Percentiles rank a stretch among this genome's conserved stretches.
Evolutionary conservation across 2,888 invertebrate genomes (phyloP).

Genomic region (Deroplatys truncata): DNA sequence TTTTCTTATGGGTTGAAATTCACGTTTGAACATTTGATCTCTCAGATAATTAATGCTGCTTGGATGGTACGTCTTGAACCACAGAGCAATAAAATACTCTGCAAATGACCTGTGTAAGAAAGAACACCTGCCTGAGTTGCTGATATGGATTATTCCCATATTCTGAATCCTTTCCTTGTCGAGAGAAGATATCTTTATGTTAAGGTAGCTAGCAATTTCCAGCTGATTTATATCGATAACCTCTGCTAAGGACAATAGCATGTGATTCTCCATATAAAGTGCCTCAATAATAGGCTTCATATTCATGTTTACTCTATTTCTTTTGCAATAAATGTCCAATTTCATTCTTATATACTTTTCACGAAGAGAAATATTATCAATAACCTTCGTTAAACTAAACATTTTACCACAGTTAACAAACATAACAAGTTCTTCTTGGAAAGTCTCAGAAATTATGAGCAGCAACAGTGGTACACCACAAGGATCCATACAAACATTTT

Average conservation of each 20-base stretch:
- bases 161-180: background rate
- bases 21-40: background rate
- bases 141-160: background rate
- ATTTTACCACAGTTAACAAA: background rate
- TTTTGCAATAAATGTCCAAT: background rate
- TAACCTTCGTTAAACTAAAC: background rate
- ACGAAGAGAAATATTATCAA: background rate
- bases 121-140: background rate
- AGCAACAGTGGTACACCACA: background rate
- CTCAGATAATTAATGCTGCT: background rate
- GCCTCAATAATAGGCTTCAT: background rate
- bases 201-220: background rate
- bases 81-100: background rate
- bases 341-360: background rate
- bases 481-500: background rate
- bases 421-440: background rate
- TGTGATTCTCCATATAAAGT: background rate
- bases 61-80: background rate
- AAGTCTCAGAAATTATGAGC: background rate
- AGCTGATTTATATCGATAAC: background rate
- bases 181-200: background rate
- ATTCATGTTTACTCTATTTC: background rate
- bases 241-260: background rate
- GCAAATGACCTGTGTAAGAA: background rate
- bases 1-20: background rate